Evolutionary conservation across 2,888 invertebrate genomes (phyloP), one percentile per base, ranked within the genome.

Genomic region (Lordiphosa andalusiaca): DNA sequence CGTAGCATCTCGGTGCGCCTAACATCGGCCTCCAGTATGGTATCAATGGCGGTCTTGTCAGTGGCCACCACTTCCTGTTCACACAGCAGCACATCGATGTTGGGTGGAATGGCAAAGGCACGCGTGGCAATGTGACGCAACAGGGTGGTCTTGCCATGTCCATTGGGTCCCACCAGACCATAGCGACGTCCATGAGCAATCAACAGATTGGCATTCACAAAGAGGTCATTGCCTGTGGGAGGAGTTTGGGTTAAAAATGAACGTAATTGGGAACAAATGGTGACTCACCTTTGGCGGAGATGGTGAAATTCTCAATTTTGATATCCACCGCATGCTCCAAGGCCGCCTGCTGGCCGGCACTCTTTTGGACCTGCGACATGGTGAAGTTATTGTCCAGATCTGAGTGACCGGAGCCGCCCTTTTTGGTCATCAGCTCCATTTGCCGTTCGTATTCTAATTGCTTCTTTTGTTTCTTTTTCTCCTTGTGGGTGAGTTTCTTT

Each of bases 41-140:
- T 96, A 64, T 97, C 95, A 1, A 99, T 97, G 0, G 99, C 98
- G 7, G 96, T 94, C 53, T 94, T 94, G 73, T 97, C 95, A 86
- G 98, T 98, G 4, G 98, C 98, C 0, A 96, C 94, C 23, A 99
- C 98, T 91, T 99, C 99, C 92, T 96, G 99, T 90, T 99, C 99
- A 88, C 99, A 99, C 82, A 98, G 94, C 57, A 99, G 91, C 57
- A 99, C 96, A 76, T 93, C 99, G 73, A 99, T 99, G 82, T 95
- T 96, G 0, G 97, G 95, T 0, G 99, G 99, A 82, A 99, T 96
- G 48, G 95, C 94, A 85, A 99, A 95, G 6, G 95, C 96, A 71
- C 97, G 92, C 53, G 94, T 94, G 0, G 97, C 96, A 71, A 99
- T 93, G 88, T 99, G 99, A 57, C 98, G 93, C 53, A 99, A 90